phyloP scores from a whole-genome alignment of 1,140 invertebrate genomes.

The Cylas formicarius region DNA sequence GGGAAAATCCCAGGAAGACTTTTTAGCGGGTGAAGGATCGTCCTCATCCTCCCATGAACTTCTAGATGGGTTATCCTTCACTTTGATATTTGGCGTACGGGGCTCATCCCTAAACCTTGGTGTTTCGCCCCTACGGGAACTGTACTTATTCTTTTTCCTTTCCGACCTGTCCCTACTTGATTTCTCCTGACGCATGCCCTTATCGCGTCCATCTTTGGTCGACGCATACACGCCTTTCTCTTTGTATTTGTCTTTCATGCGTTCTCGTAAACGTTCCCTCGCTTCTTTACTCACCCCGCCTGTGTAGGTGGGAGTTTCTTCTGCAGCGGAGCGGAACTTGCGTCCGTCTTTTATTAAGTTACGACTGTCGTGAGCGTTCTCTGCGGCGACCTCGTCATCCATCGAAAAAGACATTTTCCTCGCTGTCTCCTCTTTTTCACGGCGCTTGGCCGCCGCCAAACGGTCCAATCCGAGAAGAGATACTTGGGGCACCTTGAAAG shows the following conservation, averaged over 20 bases:
- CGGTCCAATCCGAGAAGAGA: conserved; percentile 84
- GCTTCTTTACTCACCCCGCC: conserved; percentile 81
- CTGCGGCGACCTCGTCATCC: conserved; percentile 50
- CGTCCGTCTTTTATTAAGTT: conserved; percentile 45
- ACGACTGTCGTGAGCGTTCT: conserved; percentile 34
- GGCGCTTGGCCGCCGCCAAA: conserved; percentile 67
- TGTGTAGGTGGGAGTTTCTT: conserved; percentile 90
- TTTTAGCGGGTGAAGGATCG: conserved; percentile 52
- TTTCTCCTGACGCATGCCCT: conserved; percentile 2
- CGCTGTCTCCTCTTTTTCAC: conserved; percentile 54
- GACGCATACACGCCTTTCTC: conserved; percentile 49
- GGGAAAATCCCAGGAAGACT: conserved; percentile 87
- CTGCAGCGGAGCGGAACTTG: conserved; percentile 67
- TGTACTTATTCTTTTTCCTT: conserved; percentile 27
- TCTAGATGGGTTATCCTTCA: conserved; percentile 63
- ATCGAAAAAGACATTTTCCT: conserved; percentile 59
- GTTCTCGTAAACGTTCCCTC: conserved; percentile 59
- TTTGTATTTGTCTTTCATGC: conserved; percentile 45
- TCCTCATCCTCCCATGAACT: conserved; percentile 88
- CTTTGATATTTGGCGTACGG: conserved; percentile 61
- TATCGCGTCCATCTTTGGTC: conserved; percentile 44
- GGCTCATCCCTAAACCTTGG: conserved; percentile 72
- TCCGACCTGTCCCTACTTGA: conserved; percentile 13
- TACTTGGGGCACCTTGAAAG: conserved; percentile 71
- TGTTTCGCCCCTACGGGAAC: conserved; percentile 58